phyloP scores from a whole-genome alignment of 2,113 vertebrate genomes.

The Xiphorhynchus elegans region DNA sequence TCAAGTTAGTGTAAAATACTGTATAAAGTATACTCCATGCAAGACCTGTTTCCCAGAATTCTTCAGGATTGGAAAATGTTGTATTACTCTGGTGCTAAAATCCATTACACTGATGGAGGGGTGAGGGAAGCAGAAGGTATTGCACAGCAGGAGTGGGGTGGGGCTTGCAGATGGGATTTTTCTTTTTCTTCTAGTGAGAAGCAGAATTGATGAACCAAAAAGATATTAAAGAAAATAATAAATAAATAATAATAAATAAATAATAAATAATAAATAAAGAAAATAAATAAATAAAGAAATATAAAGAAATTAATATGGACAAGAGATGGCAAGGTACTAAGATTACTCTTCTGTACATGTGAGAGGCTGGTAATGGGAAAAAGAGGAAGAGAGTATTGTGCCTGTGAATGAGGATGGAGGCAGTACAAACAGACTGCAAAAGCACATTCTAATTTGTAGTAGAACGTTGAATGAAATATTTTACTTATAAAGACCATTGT shows the following conservation, averaged over 20 bases:
- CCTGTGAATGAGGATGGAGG: not conserved
- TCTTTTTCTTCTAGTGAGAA: not conserved
- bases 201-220: not conserved
- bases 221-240: too few relatives aligned
- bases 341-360: not conserved
- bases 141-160: too few relatives aligned
- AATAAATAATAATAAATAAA: too few relatives aligned
- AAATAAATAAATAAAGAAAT: too few relatives aligned
- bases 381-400: not conserved
- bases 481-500: not conserved
- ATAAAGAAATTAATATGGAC: not conserved
- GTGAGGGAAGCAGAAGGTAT: not conserved
- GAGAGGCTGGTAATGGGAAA: not conserved
- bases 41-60: not conserved
- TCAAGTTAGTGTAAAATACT: not conserved
- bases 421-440: not conserved
- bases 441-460: not conserved
- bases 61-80: not conserved
- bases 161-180: not conserved
- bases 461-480: not conserved
- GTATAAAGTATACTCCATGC: not conserved
- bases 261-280: too few relatives aligned
- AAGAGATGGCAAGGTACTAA: not conserved
- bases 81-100: not conserved
- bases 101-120: not conserved